phyloP scores from a whole-genome alignment of 2,113 vertebrate species.

The Gadus macrocephalus region DNA sequence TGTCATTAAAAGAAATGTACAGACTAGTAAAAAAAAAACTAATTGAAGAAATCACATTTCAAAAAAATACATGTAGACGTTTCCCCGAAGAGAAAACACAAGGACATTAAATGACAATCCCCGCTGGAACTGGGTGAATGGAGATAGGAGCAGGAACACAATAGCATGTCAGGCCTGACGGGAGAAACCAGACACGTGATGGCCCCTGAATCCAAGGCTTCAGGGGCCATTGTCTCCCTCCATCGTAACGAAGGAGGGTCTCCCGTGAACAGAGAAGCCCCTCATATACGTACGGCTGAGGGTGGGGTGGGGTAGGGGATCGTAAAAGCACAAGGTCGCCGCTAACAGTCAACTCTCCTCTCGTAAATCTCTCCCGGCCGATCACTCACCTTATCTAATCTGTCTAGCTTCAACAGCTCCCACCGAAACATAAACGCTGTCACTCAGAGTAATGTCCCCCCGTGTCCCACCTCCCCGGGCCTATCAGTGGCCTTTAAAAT shows the following conservation, averaged over 20 bases:
- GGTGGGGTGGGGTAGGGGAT: constrained; percentile 8
- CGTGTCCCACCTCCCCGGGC: constrained; percentile 22
- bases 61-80: constrained; percentile 5
- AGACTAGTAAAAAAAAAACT: background rate
- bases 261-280: constrained; percentile 24
- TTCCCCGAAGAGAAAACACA: background rate
- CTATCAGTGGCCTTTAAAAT: constrained; percentile 59
- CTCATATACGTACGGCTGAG: background rate
- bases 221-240: constrained; percentile 1
- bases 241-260: constrained; percentile 35
- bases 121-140: no score
- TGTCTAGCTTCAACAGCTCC: constrained; percentile 62
- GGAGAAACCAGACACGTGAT: no score
- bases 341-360: constrained; percentile 58
- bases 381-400: constrained; percentile 72
- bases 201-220: no score
- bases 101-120: no score
- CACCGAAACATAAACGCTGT: constrained; percentile 69
- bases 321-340: constrained; percentile 63
- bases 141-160: no score
- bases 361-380: constrained; percentile 58
- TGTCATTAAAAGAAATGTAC: constrained; percentile 15
- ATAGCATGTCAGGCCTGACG: no score
- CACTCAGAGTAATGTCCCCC: constrained; percentile 63
- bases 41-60: constrained; percentile 10